phyloP scores from a whole-genome alignment of 2,888 invertebrate genomes.

The Liopterus haemorrhoidalis region DNA sequence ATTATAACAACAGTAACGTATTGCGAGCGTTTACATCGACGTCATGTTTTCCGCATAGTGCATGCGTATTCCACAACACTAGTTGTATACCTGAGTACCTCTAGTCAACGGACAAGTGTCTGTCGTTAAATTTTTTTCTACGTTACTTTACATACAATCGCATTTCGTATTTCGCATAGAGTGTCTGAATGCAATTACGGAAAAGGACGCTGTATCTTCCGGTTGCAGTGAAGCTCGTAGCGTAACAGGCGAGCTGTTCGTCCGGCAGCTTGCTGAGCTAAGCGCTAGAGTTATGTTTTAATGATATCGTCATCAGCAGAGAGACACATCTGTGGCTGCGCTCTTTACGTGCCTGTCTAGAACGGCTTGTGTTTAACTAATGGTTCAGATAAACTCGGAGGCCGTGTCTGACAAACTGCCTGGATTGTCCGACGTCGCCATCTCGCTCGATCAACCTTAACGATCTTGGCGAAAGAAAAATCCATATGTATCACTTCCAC shows the following conservation, averaged over 20 bases:
- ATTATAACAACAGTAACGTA: too few relatives aligned
- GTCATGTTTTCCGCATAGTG: too few relatives aligned
- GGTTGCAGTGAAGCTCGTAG: too few relatives aligned
- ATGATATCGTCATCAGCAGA: neutral
- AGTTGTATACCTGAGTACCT: too few relatives aligned
- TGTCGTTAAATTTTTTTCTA: too few relatives aligned
- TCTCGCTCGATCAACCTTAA: slow-evolving; percentile 22
- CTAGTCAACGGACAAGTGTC: too few relatives aligned
- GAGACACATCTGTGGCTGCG: slow-evolving; percentile 3
- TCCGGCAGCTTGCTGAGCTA: too few relatives aligned
- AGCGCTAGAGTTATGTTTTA: slow-evolving; percentile 1
- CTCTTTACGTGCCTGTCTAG: slow-evolving; percentile 3
- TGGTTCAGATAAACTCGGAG: slow-evolving; percentile 21
- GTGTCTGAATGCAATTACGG: slow-evolving; percentile 3
- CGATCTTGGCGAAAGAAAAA: slow-evolving; percentile 21
- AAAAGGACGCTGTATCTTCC: slow-evolving; percentile 1
- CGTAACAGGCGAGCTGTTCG: slow-evolving; percentile 1
- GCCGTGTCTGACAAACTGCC: slow-evolving; percentile 24
- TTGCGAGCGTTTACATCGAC: too few relatives aligned
- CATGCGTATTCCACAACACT: too few relatives aligned
- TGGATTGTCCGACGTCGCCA: slow-evolving; percentile 21
- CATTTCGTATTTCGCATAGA: too few relatives aligned
- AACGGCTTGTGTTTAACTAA: slow-evolving; percentile 21
- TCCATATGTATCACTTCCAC: slow-evolving; percentile 8
- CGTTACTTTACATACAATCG: too few relatives aligned